phyloP scores from a whole-genome alignment of 2,113 vertebrate species.

The Nematolebias whitei region DNA sequence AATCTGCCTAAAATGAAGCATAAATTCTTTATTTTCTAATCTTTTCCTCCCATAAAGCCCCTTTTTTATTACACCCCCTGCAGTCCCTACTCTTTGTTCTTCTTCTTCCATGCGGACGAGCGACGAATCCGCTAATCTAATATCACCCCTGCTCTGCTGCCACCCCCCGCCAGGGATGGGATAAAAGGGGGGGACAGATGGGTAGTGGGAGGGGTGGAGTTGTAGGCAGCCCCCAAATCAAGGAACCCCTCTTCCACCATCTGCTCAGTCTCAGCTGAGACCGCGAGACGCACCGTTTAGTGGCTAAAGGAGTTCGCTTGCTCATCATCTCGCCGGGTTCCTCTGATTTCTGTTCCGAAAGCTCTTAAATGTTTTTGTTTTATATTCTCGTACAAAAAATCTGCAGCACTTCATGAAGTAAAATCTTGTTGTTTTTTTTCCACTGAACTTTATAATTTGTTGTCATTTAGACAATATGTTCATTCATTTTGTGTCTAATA shows the following conservation, averaged over 20 bases:
- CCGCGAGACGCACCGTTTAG: conserved; percentile 59
- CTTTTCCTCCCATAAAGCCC: conserved; percentile 52
- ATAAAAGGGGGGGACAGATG: conserved; percentile 81
- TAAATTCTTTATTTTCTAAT: conserved; percentile 46
- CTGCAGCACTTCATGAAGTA: background rate
- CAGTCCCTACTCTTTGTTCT: conserved; percentile 64
- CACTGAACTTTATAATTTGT: too few relatives aligned
- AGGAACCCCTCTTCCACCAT: conserved; percentile 78
- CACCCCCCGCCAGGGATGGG: conserved; percentile 65
- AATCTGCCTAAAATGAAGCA: conserved; percentile 49
- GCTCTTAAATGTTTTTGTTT: background rate
- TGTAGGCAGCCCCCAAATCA: conserved; percentile 73
- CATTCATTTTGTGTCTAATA: too few relatives aligned
- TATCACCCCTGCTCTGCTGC: conserved; percentile 68
- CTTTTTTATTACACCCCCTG: conserved; percentile 62
- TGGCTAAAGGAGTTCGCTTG: conserved; percentile 34
- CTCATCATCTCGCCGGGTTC: conserved; percentile 50
- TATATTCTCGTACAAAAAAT: conserved; percentile 1
- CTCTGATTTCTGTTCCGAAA: conserved; percentile 33
- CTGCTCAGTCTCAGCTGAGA: conserved; percentile 72
- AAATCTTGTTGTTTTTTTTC: too few relatives aligned
- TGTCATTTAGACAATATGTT: background rate
- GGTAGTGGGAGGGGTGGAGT: conserved; percentile 73
- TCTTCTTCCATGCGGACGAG: conserved; percentile 63
- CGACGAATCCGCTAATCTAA: conserved; percentile 71